Evolutionary conservation across 2,113 vertebrate genomes (phyloP).

Genomic region (Ariopsis seemanni): DNA sequence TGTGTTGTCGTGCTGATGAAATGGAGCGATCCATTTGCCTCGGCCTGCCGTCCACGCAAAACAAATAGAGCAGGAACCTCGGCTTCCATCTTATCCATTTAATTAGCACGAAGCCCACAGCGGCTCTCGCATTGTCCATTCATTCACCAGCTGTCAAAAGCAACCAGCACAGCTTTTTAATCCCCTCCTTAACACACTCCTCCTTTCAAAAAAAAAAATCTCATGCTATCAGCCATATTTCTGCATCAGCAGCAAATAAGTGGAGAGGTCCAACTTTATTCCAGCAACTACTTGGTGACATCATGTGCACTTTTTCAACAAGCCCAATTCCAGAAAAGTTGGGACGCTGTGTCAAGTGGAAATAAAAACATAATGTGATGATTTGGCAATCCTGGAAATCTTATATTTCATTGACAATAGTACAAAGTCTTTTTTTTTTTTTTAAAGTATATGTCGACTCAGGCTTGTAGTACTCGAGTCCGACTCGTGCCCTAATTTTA

Average conservation of each 20-base stretch:
- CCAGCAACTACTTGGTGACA: background rate
- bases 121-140: background rate
- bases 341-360: too few species aligned
- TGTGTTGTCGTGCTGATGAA: constrained; percentile 7
- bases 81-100: constrained; percentile 33
- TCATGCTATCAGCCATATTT: constrained; percentile 14
- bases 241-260: background rate
- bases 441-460: too few species aligned
- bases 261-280: too few species aligned
- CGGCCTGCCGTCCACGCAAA: constrained; percentile 1
- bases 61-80: constrained; percentile 19
- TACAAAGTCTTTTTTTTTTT: too few species aligned
- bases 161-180: constrained; percentile 30
- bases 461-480: too few species aligned
- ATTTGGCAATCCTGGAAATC: too few species aligned
- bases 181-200: constrained; percentile 1
- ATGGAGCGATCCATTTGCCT: constrained; percentile 26
- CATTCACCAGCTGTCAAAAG: constrained; percentile 26
- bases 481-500: too few species aligned
- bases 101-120: constrained; percentile 21
- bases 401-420: too few species aligned
- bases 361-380: too few species aligned
- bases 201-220: background rate
- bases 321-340: too few species aligned
- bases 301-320: background rate